phyloP scores from a whole-genome alignment of 2,113 vertebrate species.

The Perccottus glenii region DNA sequence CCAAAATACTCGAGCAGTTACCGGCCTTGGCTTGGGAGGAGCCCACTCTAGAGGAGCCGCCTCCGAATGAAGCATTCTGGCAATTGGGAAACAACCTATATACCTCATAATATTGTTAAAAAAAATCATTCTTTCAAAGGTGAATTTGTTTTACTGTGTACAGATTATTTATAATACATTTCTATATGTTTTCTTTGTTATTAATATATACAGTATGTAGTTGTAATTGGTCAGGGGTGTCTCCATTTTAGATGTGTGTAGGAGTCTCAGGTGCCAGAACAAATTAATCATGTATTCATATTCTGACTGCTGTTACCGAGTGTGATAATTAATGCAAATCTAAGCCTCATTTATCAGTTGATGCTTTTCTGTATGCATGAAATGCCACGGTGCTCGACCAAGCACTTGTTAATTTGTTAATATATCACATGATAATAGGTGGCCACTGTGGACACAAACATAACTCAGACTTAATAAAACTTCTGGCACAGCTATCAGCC shows the following conservation, averaged over 20 bases:
- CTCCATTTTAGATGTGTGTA: slow-evolving; percentile 27
- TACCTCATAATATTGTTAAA: no score
- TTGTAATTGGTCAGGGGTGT: slow-evolving; percentile 19
- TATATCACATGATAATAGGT: slow-evolving; percentile 47
- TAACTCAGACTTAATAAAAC: slow-evolving; percentile 7
- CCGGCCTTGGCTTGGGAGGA: no score
- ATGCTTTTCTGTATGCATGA: slow-evolving; percentile 24
- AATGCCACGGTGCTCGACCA: slow-evolving; percentile 24
- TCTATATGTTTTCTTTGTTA: no score
- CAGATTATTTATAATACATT: no score
- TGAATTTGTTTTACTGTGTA: no score
- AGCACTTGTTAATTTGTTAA: slow-evolving; percentile 53
- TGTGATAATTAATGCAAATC: slow-evolving; percentile 44
- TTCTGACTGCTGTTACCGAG: slow-evolving; percentile 23
- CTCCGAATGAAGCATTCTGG: no score
- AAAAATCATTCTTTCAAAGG: no score
- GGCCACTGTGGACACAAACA: slow-evolving; percentile 34
- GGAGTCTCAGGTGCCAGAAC: slow-evolving; percentile 37
- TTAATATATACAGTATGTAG: slow-evolving; percentile 16
- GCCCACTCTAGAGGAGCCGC: no score
- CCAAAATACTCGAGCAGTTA: no score
- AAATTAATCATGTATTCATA: slow-evolving; percentile 55
- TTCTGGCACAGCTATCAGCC: slow-evolving; percentile 23
- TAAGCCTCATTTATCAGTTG: slow-evolving; percentile 49
- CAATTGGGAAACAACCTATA: no score